Base-by-base conservation (phyloP, 2,888 invertebrate genomes). In the Heterodera filipjevi region DNA sequence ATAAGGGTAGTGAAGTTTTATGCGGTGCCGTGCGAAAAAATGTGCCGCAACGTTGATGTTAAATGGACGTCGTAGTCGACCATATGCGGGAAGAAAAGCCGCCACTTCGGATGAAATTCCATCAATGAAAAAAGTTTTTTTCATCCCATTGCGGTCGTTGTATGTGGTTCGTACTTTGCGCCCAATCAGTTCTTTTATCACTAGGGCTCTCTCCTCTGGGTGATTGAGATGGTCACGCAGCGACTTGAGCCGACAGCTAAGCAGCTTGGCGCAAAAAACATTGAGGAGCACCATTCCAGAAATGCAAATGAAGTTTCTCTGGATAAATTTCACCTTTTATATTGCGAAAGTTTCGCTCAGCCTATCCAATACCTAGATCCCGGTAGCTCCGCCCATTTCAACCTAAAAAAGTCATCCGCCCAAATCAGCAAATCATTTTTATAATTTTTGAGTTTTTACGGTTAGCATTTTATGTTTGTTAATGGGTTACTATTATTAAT, bases 21-120 rank as follows among this genome's bases (percentile, higher is more conserved):
- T 71, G n/a, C n/a, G n/a, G n/a, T 71, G 71, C 3, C 71, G 71
- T 14, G 71, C 35, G 22, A 39, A 71, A 19, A 71, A 71, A 71
- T 71, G 71, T 3, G 71, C 71, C 0, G 71, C 71, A 0, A 71
- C 71, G 19, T 32, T 33, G 6, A 71, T 71, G 33, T 71, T 72
- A 22, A 19, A 72, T 5, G 72, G 72, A 0, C 19, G 3, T 6
- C 53, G 44, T 8, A 72, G 6, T 19, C n/a, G 30, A 44, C 72
- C 72, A 72, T 72, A 72, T 22, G 72, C 35, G 30, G 22, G 30
- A 32, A 72, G 8, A 8, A 33, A 72, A 6, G 32, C 59, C 19
- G 39, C 72, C 35, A 16, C 72, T 22, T 39, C 2, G 19, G 22
- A 5, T 19, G 72, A 19, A 19, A 72, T 30, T 0, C 44, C 39